phyloP scores from a whole-genome alignment of 1,140 invertebrate species.

The Oryzaephilus surinamensis region DNA sequence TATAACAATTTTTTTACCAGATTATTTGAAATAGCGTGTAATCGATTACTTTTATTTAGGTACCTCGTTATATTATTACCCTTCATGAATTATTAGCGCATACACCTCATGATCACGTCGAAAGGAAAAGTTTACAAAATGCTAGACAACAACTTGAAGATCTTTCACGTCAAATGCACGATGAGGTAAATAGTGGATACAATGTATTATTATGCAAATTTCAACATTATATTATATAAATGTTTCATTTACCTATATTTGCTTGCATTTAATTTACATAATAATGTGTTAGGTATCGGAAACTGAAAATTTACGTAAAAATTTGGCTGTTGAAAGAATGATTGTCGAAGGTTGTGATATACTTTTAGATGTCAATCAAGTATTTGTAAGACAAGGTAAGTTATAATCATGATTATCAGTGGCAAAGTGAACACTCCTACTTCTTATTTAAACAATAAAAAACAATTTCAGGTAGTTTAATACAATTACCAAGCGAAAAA shows the following conservation, averaged over 20 bases:
- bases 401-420: conserved; percentile 40
- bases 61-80: conserved; percentile 86
- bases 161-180: conserved; percentile 69
- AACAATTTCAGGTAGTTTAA: conserved; percentile 57
- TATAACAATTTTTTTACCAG: too few species aligned
- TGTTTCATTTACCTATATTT: too few species aligned
- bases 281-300: conserved; percentile 63
- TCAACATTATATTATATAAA: background rate
- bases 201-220: too few species aligned
- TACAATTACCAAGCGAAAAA: conserved; percentile 58
- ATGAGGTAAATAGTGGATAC: conserved; percentile 52
- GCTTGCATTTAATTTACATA: background rate
- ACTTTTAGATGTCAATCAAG: conserved; percentile 87
- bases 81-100: conserved; percentile 84
- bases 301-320: conserved; percentile 89
- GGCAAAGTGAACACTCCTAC: too few species aligned
- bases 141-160: conserved; percentile 82
- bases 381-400: conserved; percentile 78
- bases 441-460: too few species aligned
- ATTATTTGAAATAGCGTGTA: conserved; percentile 1
- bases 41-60: too few species aligned
- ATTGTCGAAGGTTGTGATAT: conserved; percentile 93
- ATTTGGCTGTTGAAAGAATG: conserved; percentile 88
- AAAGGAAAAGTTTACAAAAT: conserved; percentile 78
- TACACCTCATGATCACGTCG: conserved; percentile 91